Conservation (phyloP, 2,888 invertebrate genomes). For the Drosophila seclusa region DNA sequence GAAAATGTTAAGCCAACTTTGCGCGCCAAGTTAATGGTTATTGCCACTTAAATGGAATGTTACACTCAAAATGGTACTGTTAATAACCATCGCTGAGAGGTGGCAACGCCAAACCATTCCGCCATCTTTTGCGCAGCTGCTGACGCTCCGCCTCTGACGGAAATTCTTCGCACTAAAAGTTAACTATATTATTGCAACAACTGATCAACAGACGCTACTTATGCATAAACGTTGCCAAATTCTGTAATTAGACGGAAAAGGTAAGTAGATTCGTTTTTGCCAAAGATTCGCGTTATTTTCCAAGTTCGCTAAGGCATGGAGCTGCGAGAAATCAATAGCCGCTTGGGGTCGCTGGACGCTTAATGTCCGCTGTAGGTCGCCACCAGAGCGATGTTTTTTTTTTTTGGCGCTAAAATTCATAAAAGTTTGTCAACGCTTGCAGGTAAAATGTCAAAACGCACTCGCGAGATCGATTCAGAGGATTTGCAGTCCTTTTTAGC, state of each 20-base stretch:
- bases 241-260: not conserved
- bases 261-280: constrained; percentile 20
- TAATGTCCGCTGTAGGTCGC: constrained; percentile 73
- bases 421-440: constrained; percentile 17
- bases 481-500: constrained; percentile 92
- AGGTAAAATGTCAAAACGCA: constrained; percentile 52
- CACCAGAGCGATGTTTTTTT: constrained; percentile 25
- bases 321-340: constrained; percentile 65
- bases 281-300: not conserved
- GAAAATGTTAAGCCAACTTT: not conserved
- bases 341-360: constrained; percentile 47
- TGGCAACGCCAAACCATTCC: constrained; percentile 54
- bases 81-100: not conserved
- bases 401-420: constrained; percentile 51
- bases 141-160: constrained; percentile 72
- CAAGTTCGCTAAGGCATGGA: not conserved
- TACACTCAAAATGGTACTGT: constrained; percentile 44
- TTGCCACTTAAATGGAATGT: not conserved
- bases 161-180: constrained; percentile 63
- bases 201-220: not conserved
- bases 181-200: constrained; percentile 33
- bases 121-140: constrained; percentile 80
- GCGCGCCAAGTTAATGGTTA: constrained; percentile 21
- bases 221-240: not conserved
- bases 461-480: constrained; percentile 61